Percentiles rank a stretch among this genome's conserved stretches.
phyloP scores from a whole-genome alignment of 1,140 invertebrate species.

The Pseudoatta argentina region DNA sequence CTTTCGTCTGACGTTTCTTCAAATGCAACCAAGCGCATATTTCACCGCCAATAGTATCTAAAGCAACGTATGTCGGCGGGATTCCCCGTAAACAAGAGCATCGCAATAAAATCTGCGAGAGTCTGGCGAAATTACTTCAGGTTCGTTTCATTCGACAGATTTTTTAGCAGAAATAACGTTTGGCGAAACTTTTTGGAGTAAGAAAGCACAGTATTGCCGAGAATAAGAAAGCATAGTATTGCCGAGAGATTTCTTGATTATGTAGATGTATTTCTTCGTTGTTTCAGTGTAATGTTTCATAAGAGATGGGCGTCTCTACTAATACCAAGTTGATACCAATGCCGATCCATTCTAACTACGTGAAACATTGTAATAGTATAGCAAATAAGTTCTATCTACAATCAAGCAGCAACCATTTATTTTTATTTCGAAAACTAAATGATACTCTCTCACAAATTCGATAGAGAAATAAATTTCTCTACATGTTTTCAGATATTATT shows the following conservation, averaged over 20 bases:
- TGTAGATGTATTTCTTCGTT: constrained; percentile 5
- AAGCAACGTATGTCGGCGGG: constrained; percentile 43
- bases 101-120: constrained; percentile 55
- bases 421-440: background rate
- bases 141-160: constrained; percentile 58
- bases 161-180: constrained; percentile 57
- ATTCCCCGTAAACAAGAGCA: constrained; percentile 54
- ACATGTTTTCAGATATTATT: constrained; percentile 2
- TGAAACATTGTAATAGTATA: background rate
- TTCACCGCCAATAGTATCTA: constrained; percentile 51
- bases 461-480: background rate
- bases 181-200: constrained; percentile 44
- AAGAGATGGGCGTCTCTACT: background rate
- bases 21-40: constrained; percentile 52
- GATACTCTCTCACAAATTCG: background rate
- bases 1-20: constrained; percentile 53
- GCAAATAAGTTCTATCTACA: constrained; percentile 21
- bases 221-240: constrained; percentile 19
- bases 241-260: constrained; percentile 31
- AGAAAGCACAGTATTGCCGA: constrained; percentile 1
- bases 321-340: constrained; percentile 16
- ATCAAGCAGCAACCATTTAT: background rate
- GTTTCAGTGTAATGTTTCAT: constrained; percentile 14
- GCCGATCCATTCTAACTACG: background rate
- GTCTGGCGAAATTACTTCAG: constrained; percentile 57